A percentile compares a stretch with the other conserved stretches of the same genome.
Conservation (phyloP, 1,140 invertebrate genomes). For the Bombus confusus region DNA sequence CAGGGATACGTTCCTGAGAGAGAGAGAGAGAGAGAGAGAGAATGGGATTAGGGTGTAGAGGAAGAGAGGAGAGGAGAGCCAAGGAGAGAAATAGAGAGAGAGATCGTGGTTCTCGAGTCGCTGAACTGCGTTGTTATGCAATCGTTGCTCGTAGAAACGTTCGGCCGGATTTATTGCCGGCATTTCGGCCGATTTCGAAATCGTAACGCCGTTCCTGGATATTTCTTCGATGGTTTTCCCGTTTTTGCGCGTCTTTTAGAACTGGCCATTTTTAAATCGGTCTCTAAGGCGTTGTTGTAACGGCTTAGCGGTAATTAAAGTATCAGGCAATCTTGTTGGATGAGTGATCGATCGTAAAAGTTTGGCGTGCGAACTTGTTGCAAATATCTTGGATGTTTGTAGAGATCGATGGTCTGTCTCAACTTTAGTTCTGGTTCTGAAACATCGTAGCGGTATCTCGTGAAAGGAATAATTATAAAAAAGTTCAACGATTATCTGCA, state of each 20-base stretch:
- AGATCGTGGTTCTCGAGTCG: conserved; percentile 29
- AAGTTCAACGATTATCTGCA: too few species aligned
- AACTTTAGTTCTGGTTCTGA: neutral
- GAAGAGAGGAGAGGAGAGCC: neutral
- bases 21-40: neutral
- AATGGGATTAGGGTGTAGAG: conserved; percentile 29
- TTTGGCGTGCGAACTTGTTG: neutral
- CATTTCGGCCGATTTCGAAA: conserved; percentile 43
- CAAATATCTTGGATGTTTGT: neutral
- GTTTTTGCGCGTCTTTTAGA: neutral
- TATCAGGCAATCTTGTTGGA: neutral
- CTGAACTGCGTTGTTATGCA: conserved; percentile 35
- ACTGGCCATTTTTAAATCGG: neutral
- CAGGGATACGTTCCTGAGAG: conserved; percentile 21
- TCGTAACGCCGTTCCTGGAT: conserved; percentile 25
- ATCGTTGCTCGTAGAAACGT: conserved; percentile 35
- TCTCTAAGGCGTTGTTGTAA: too few species aligned
- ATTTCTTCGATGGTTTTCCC: neutral
- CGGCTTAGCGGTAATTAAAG: neutral
- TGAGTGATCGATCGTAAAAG: neutral
- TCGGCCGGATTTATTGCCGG: conserved; percentile 44
- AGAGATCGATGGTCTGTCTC: neutral
- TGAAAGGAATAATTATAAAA: too few species aligned
- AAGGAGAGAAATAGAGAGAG: neutral
- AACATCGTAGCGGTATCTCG: too few species aligned